Conservation (phyloP, 1,140 invertebrate genomes). For the Tyrophagus putrescentiae region DNA sequence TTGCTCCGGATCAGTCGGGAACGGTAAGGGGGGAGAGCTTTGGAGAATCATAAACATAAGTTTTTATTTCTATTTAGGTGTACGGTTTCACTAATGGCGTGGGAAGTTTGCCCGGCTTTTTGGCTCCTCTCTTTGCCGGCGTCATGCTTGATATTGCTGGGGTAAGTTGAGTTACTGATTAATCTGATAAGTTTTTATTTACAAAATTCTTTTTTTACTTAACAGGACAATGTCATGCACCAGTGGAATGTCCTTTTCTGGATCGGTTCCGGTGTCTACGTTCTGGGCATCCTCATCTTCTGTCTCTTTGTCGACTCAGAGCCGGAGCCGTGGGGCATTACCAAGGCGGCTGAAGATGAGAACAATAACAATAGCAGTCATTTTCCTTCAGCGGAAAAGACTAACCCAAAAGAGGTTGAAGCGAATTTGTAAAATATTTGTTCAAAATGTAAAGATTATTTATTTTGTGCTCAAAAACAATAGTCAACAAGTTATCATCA, state of each 20-base stretch:
- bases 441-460: neutral
- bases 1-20: conserved; percentile 59
- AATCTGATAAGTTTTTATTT: neutral
- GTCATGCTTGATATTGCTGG: conserved; percentile 31
- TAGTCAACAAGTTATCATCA: no score
- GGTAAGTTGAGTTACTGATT: conserved; percentile 25
- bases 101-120: conserved; percentile 32
- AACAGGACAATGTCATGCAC: conserved; percentile 40
- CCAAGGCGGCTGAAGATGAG: neutral
- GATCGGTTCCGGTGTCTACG: conserved; percentile 50
- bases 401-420: neutral
- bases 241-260: conserved; percentile 61
- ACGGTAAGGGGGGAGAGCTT: no score
- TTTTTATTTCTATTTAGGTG: no score
- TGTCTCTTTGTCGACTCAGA: conserved; percentile 29
- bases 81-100: conserved; percentile 50
- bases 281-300: conserved; percentile 51
- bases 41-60: no score
- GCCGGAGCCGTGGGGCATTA: conserved; percentile 7
- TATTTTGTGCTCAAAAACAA: no score
- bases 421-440: neutral
- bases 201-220: conserved; percentile 6
- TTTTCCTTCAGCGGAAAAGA: no score
- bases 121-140: conserved; percentile 39
- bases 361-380: no score